These are phyloP conservation scores for Hemibagrus guttatus DNA, from an alignment of 2,797 vertebrate species.

Conservation along the genomic window DNA sequence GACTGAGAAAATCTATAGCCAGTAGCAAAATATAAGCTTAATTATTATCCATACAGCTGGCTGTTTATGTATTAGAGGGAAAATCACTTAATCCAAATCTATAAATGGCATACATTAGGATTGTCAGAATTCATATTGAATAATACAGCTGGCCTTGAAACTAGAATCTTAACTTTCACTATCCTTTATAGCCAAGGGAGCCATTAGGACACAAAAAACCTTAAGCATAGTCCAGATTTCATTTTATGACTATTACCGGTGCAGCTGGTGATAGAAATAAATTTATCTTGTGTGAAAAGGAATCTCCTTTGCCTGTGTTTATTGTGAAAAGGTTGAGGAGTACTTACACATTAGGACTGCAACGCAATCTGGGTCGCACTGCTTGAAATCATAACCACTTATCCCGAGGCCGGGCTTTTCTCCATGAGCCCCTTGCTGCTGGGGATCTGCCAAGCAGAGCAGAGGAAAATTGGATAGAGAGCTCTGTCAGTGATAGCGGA, in stretches of 20 bases:
- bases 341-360: constrained; percentile 56
- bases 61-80: not conserved
- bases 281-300: constrained; percentile 44
- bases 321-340: constrained; percentile 43
- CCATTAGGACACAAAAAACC: constrained; percentile 20
- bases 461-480: constrained; percentile 47
- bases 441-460: constrained; percentile 40
- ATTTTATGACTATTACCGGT: constrained; percentile 41
- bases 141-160: constrained; percentile 38
- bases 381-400: constrained; percentile 56
- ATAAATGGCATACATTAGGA: constrained; percentile 14
- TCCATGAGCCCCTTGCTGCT: constrained; percentile 33
- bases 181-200: constrained; percentile 38
- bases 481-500: constrained; percentile 50
- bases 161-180: constrained; percentile 49
- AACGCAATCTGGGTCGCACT: constrained; percentile 49
- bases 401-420: constrained; percentile 52
- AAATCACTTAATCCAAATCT: constrained; percentile 13
- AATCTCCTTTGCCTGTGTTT: constrained; percentile 55
- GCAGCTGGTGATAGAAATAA: constrained; percentile 36
- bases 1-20: not conserved
- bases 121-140: constrained; percentile 39
- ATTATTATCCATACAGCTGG: not conserved
- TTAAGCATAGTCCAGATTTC: constrained; percentile 44
- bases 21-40: not conserved